These are phyloP conservation scores for Strix occidentalis DNA, from an alignment of 2,797 vertebrate genomes.

Conservation along the genomic window DNA sequence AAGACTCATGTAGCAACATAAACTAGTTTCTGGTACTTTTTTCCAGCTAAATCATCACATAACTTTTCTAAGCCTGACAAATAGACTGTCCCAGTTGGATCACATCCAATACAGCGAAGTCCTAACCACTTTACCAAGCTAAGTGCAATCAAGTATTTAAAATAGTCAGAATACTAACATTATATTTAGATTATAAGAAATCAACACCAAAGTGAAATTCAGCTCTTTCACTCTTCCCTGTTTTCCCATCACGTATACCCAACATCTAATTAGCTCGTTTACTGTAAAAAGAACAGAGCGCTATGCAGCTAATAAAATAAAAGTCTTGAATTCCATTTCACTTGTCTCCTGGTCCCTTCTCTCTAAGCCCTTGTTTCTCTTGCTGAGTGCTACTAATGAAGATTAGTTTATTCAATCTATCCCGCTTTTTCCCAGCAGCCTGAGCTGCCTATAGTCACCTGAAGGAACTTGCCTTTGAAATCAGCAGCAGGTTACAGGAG, in stretches of 20 bases:
- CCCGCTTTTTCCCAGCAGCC: background rate
- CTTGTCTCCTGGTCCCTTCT: background rate
- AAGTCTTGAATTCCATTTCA: background rate
- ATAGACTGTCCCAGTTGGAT: background rate
- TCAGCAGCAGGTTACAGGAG: constrained; percentile 17
- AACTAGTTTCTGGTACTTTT: background rate
- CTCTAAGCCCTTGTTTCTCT: background rate
- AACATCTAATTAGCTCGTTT: constrained; percentile 32
- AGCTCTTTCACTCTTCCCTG: background rate
- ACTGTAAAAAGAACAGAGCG: background rate
- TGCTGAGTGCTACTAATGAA: background rate
- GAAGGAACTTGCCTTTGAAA: background rate
- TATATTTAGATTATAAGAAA: background rate
- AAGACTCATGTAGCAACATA: background rate
- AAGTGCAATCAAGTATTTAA: constrained; percentile 30
- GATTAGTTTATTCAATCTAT: background rate
- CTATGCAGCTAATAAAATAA: background rate
- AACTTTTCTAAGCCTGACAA: background rate
- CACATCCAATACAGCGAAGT: background rate
- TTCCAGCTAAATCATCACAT: background rate
- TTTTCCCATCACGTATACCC: background rate
- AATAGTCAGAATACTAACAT: background rate
- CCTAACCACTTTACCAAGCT: background rate
- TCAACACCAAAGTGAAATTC: background rate
- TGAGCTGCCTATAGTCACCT: background rate